Base-by-base conservation (phyloP, 2,888 invertebrate species). In the Caenorhabditis sp. region DNA sequence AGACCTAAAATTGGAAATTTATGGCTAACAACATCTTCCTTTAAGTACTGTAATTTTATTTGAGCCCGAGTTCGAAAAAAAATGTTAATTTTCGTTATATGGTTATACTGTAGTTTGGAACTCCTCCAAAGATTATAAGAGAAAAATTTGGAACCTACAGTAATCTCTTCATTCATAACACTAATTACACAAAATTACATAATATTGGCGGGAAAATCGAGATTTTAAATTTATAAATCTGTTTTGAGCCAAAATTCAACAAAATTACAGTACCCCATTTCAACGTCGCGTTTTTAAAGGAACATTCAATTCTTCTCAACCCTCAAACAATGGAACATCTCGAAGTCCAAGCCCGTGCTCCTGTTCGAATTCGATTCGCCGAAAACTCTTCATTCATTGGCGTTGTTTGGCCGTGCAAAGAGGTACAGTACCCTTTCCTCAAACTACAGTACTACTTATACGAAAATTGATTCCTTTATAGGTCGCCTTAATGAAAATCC, bases 351-450 rank as follows among this genome's bases (percentile, higher is more conserved):
- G 77, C 85, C 1, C 72, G 84, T 17, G 77, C 79, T 38, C 64
- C 65, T 2, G 68, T 73, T 20, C 23, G 68, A 53, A 31, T 73
- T 20, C 38, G n/a, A 58, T 21, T 10, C 20, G 4, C 26, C 1
- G 17, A 31, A 10, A 20, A 20, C 8, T 3, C 3, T 4, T 14
- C 58, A 14, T 59, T 75, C 53, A 66, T 84, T 36, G 80, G 78
- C 59, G 63, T 76, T 20, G 61, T 81, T n/a, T 86, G 83, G 85
- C 84, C 85, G 2, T 81, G 80, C 56, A 75, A 77, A 62, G 84
- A 85, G 67, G 83, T 84, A 10, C 10, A 50, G 17, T 50, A n/a
- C 17, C 17, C 17, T n/a, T n/a, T n/a, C 7, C 7, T 17, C 3
- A 20, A 36, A 17, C 8, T 27, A 58, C 26, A 27, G 57, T 25